Evolutionary conservation across 2,888 invertebrate genomes (phyloP), one percentile per base, ranked within the genome.

Genomic region (Chaetogeoica ovagalla): DNA sequence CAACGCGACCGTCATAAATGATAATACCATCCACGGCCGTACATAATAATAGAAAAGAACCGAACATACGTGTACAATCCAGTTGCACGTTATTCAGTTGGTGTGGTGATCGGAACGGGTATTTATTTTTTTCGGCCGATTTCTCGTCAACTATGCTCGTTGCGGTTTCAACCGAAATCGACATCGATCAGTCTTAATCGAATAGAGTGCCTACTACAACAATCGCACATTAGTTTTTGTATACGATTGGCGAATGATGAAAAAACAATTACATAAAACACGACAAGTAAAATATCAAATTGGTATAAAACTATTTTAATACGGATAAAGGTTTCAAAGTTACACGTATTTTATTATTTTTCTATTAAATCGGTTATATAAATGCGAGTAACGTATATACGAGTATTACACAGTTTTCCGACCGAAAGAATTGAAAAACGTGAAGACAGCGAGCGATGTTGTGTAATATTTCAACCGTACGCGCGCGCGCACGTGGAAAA

Each of bases 381-480:
- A 43, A 59, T 13, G 39, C 0, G 30, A 15, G 15, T 7, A 15
- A 7, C 9, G 15, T 52, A 52, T 7, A n/a, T 62, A 7, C 9
- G 15, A 37, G 30, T 7, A n/a, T 62, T 8, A 17, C 15, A 48
- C 30, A 30, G 9, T 21, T 72, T 60, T 23, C 60, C 23, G 6
- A 52, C 63, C 21, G 15, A 63, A 55, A 37, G n/a, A 73, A 37
- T n/a, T 37, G 37, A 63, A 72, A 73, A 15, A 63, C 15, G 72
- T 62, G 48, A 30, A n/a, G 7, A n/a, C 5, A 15, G 23, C 21
- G 2, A 37, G 57, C 39, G 43, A 73, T 11, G 8, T 9, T 48
- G 48, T 48, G 13, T 52, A 73, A 19, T 19, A 13, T 52, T 9
- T n/a, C 8, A 4, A 52, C 0, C 15, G 8, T 9, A 65, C 2